Evolutionary conservation across 37 sponge, comb jelly and placozoan genomes (phyloP).

Genomic region (Tethya wilhelma): DNA sequence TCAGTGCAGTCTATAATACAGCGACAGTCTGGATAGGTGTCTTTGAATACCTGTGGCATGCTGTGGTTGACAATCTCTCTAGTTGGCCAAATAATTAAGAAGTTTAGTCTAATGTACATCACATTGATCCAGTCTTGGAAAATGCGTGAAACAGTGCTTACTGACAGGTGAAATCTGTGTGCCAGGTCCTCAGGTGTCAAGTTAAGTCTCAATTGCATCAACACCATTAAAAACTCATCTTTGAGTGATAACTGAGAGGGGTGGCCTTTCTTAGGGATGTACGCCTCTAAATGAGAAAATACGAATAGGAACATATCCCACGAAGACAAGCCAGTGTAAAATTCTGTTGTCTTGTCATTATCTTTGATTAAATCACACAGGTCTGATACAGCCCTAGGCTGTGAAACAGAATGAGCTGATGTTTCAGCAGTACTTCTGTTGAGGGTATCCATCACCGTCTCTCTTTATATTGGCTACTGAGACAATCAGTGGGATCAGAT

Average conservation of each 20-base stretch:
- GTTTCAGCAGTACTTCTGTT: too few species aligned
- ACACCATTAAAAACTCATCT: neutral
- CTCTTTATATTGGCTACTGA: too few species aligned
- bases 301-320: constrained; percentile 1
- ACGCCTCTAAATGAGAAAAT: neutral
- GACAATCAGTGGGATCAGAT: too few species aligned
- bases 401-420: too few species aligned
- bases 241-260: neutral
- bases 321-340: constrained; percentile 23
- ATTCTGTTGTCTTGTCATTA: constrained; percentile 24
- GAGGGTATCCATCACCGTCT: too few species aligned
- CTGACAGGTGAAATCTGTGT: neutral
- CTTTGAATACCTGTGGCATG: constrained; percentile 24
- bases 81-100: constrained; percentile 1
- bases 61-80: neutral
- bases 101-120: neutral
- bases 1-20: constrained; percentile 48
- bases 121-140: neutral
- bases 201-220: neutral
- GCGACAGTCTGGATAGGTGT: neutral
- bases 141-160: neutral
- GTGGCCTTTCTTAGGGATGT: neutral
- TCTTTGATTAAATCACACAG: too few species aligned
- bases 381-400: too few species aligned
- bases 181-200: neutral